Conservation (phyloP, 2,113 vertebrate species). For the Lophochroa leadbeateri region DNA sequence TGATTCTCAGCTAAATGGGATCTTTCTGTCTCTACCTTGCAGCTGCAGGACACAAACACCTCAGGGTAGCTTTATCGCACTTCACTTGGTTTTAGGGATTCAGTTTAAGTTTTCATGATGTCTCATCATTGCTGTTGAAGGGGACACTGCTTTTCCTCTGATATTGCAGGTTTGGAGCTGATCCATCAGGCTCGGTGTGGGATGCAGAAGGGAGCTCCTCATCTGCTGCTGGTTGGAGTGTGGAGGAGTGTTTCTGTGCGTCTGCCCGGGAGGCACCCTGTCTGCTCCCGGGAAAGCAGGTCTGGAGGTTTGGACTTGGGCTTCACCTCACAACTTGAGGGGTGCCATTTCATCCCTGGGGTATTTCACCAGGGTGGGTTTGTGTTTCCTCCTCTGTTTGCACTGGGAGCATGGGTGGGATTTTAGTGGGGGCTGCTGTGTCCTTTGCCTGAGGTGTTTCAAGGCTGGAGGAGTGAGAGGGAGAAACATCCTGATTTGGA, state of each 20-base stretch:
- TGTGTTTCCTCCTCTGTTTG: neutral
- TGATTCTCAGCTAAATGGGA: neutral
- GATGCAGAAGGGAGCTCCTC: neutral
- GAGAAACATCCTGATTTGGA: neutral
- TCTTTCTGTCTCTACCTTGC: neutral
- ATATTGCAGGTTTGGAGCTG: neutral
- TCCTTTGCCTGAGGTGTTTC: neutral
- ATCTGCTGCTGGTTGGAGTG: too few species aligned
- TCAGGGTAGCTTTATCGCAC: accelerated
- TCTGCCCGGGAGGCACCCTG: neutral
- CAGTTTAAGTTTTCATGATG: neutral
- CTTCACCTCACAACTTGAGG: neutral
- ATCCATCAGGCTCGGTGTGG: accelerated
- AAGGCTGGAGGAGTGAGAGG: neutral
- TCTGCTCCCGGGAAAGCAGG: neutral
- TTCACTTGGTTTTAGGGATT: neutral
- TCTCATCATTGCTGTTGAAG: neutral
- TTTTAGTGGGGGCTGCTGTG: neutral
- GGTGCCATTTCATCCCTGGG: neutral
- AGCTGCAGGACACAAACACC: neutral
- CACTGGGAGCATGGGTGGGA: neutral
- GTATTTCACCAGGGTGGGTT: neutral
- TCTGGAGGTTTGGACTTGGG: neutral
- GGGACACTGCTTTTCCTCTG: neutral
- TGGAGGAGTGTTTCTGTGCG: neutral